These are phyloP conservation scores for Furcifer pardalis DNA, from an alignment of 2,797 vertebrate species.

Conservation along the genomic window DNA sequence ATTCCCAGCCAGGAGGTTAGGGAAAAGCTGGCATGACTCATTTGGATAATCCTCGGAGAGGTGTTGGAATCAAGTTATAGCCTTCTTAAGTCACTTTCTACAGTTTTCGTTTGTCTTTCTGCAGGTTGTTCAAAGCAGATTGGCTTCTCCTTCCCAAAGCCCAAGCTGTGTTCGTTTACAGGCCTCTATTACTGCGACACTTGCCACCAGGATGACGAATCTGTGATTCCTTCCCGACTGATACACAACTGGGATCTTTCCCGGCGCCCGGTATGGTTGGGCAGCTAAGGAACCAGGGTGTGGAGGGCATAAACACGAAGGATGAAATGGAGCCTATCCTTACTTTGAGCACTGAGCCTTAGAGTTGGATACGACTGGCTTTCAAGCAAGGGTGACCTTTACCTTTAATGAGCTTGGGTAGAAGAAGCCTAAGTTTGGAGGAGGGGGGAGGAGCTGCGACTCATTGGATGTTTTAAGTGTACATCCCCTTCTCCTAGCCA, in stretches of 20 bases:
- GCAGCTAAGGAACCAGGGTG: background rate
- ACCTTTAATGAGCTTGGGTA: too few species aligned
- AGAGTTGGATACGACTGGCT: too few species aligned
- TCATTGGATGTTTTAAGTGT: too few species aligned
- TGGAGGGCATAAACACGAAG: background rate
- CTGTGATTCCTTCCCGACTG: constrained; percentile 90
- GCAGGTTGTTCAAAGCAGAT: constrained; percentile 90
- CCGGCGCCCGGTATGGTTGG: constrained; percentile 79
- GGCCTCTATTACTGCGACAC: constrained; percentile 90
- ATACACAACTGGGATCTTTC: constrained; percentile 96
- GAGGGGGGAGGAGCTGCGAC: too few species aligned
- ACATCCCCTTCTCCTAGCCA: too few species aligned
- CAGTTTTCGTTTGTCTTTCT: constrained; percentile 11
- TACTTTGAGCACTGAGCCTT: too few species aligned
- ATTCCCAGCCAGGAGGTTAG: background rate
- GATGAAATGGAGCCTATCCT: fast-evolving
- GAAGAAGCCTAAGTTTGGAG: too few species aligned
- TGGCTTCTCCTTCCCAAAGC: constrained; percentile 85
- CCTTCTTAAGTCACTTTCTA: background rate
- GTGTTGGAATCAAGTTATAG: background rate
- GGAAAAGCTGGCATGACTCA: background rate
- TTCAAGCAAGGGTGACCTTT: too few species aligned
- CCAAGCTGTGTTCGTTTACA: constrained; percentile 89
- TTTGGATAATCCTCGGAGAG: background rate
- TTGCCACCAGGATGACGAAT: constrained; percentile 87